A percentile compares a stretch with the other conserved stretches of the same genome.
These are phyloP conservation scores for Paramuricea clavata DNA, from an alignment of 92 coral and sea anemone species.

Conservation along the genomic window DNA sequence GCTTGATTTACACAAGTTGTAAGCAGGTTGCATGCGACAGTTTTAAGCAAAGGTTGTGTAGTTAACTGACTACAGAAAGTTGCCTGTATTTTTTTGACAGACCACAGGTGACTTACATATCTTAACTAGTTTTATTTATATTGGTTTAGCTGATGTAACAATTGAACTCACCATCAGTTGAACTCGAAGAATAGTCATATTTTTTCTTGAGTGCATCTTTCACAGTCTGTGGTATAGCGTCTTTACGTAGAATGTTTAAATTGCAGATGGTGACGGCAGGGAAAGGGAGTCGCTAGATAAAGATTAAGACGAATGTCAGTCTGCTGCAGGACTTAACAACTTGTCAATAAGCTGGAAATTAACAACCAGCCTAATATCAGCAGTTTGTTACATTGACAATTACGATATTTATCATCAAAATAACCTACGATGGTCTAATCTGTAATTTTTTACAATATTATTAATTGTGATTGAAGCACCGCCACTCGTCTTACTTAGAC, in stretches of 20 bases:
- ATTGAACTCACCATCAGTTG: background rate
- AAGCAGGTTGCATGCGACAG: too few relatives aligned
- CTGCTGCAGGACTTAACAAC: background rate
- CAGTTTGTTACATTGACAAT: too few relatives aligned
- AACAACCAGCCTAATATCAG: too few relatives aligned
- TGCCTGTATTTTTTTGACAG: too few relatives aligned
- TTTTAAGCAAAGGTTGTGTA: too few relatives aligned
- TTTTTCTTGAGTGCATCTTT: background rate
- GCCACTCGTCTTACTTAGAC: background rate
- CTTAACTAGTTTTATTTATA: background rate
- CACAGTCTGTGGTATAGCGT: background rate
- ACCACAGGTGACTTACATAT: too few relatives aligned
- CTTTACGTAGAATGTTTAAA: constrained; percentile 26
- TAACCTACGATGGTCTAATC: too few relatives aligned
- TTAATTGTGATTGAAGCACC: background rate
- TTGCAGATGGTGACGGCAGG: constrained; percentile 38
- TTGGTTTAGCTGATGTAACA: background rate
- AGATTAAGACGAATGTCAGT: background rate
- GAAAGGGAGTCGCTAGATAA: constrained; percentile 11
- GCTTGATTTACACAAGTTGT: too few relatives aligned
- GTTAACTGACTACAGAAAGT: too few relatives aligned
- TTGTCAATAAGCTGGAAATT: too few relatives aligned
- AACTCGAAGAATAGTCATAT: background rate
- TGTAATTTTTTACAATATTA: too few relatives aligned
- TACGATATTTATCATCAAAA: too few relatives aligned